Conservation (phyloP, 1,140 invertebrate genomes). For the Drosophila lowei region DNA sequence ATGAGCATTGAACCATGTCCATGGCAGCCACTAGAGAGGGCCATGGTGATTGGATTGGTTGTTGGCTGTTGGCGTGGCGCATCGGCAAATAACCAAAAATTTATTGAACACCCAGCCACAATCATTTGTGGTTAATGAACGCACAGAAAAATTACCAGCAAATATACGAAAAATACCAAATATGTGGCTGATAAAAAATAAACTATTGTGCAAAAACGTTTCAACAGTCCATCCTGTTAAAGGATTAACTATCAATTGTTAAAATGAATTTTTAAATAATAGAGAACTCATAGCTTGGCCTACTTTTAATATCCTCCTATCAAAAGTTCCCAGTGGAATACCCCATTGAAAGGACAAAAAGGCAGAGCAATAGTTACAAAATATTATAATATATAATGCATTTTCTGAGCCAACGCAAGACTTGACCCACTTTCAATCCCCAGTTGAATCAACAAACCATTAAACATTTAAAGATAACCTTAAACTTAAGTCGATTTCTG, state of each 20-base stretch:
- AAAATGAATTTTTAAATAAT: too few species aligned
- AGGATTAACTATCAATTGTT: too few species aligned
- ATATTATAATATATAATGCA: too few species aligned
- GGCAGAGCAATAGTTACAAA: too few species aligned
- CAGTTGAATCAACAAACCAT: not conserved
- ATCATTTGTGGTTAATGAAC: conserved; percentile 52
- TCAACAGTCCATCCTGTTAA: not conserved
- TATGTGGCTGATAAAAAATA: not conserved
- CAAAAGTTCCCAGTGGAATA: too few species aligned
- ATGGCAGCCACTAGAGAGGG: conserved; percentile 1
- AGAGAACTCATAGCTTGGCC: too few species aligned
- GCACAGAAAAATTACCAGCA: conserved; percentile 5
- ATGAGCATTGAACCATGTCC: conserved; percentile 30
- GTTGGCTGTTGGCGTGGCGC: not conserved
- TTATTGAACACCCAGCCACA: conserved; percentile 59
- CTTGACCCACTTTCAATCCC: too few species aligned
- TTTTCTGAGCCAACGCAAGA: not conserved
- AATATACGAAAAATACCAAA: not conserved
- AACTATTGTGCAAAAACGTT: not conserved
- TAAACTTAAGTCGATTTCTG: conserved; percentile 1
- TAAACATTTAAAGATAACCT: conserved; percentile 24
- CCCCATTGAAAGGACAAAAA: too few species aligned
- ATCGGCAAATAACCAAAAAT: conserved; percentile 49
- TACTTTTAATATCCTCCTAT: not conserved
- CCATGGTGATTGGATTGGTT: not conserved